Evolutionary conservation across 1,140 invertebrate species (phyloP), one percentile per base, ranked within the genome.

Genomic region (Magallana gigas): DNA sequence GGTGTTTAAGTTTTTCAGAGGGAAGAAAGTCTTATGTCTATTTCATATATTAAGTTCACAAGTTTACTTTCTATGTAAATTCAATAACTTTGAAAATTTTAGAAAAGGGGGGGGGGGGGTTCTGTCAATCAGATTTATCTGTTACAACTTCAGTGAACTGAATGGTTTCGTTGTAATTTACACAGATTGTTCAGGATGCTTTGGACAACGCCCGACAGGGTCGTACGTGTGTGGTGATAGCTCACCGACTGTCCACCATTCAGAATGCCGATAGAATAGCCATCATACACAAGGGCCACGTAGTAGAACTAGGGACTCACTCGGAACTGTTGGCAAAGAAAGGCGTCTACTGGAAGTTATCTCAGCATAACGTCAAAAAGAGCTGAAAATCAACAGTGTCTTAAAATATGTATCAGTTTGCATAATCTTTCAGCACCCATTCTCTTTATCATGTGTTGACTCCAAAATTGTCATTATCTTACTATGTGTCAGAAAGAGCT

Each of bases 241-340:
- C 95, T 8, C 95, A 96, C 88, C 91, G 96, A 82, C 91, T 96
- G 14, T 96, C 96, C 16, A 96, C 96, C 0, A 95, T 96, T 23
- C 93, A 95, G 89, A 95, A 95, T 85, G 95, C 96, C 7, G 95
- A 96, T 91, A 94, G 94, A 85, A 96, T 96, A 71, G 95, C 95
- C 16, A 95, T 96, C 1, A 89, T 96, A 9, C 92, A 95, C 60
- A 90, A 95, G 18, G 96, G 96, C 8, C 90, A 91, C 71, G 94
- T 96, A 56, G 93, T 94, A 0, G 96, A 96, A 92, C 88, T 94
- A 48, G 96, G 96, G 57, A 94, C 92, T 18, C 96, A 96, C 88
- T 93, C 95, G 11, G 92, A 96, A 84, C 91, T 96, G 58, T 68
- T 94, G 58, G 68, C 84, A n/a, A 85, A 87, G n/a, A 87, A 91